Conservation (phyloP, 2,888 invertebrate genomes). For the Archaeoteleia sp. region DNA sequence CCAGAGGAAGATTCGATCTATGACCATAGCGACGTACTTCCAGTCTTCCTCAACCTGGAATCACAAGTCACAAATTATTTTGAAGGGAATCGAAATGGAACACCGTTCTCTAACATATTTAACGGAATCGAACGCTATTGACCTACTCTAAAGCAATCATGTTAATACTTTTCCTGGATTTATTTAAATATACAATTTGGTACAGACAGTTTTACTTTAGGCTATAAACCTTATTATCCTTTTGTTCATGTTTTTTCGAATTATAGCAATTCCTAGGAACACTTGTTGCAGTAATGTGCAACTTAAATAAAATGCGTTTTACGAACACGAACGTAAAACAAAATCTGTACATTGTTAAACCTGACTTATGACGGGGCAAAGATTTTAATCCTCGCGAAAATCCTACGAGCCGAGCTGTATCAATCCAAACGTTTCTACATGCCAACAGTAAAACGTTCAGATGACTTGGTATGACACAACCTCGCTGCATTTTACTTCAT, state of each 20-base stretch:
- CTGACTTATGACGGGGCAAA: background rate
- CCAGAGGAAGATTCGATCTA: constrained; percentile 97
- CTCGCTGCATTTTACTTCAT: no score
- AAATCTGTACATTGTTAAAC: background rate
- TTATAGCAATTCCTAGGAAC: constrained; percentile 19
- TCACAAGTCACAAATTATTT: constrained; percentile 23
- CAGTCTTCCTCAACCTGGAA: constrained; percentile 95
- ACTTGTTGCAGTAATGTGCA: constrained; percentile 35
- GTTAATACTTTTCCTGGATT: no score
- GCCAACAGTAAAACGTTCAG: no score
- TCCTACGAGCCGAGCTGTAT: background rate
- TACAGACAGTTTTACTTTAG: no score
- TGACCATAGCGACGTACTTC: constrained; percentile 97
- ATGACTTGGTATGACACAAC: no score
- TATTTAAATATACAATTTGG: no score
- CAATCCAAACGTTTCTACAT: background rate
- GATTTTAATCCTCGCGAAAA: background rate
- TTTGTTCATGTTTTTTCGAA: constrained; percentile 22
- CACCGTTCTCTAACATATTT: no score
- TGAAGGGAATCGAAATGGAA: no score
- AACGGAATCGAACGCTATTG: no score
- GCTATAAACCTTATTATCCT: background rate
- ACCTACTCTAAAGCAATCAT: no score
- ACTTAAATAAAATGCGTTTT: constrained; percentile 27
- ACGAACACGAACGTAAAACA: background rate